phyloP scores from a whole-genome alignment of 2,797 vertebrate genomes.

The Anableps anableps region DNA sequence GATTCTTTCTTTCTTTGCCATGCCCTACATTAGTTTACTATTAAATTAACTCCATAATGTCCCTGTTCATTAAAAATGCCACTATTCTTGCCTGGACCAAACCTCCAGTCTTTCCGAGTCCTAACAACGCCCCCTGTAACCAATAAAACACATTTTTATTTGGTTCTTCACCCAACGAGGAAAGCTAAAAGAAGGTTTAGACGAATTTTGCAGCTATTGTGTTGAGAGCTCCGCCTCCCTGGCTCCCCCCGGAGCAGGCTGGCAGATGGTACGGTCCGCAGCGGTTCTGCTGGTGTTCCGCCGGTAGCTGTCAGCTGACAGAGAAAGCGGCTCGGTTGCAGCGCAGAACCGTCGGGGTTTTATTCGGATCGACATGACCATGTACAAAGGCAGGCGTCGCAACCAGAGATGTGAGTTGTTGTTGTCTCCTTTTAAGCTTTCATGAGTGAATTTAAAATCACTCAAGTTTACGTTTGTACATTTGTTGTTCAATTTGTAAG shows the following conservation, averaged over 20 bases:
- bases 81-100: too few relatives aligned
- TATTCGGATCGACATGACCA: conserved; percentile 51
- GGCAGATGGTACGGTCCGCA: conserved; percentile 72
- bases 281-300: conserved; percentile 32
- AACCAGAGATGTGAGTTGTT: conserved; percentile 78
- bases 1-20: background rate
- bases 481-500: background rate
- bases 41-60: too few relatives aligned
- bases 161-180: background rate
- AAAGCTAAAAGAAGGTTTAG: background rate
- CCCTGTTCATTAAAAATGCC: too few relatives aligned
- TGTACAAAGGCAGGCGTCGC: conserved; percentile 78
- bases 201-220: background rate
- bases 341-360: background rate
- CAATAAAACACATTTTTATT: background rate
- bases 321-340: conserved; percentile 1
- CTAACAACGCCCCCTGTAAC: too few relatives aligned
- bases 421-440: background rate
- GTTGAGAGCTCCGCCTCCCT: conserved; percentile 10
- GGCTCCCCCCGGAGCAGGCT: conserved; percentile 39
- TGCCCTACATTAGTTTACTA: too few relatives aligned
- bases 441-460: background rate
- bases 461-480: background rate
- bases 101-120: too few relatives aligned
- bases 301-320: conserved; percentile 21